A percentile compares a stretch with the other conserved stretches of the same genome.
These are phyloP conservation scores for Kobus ellipsiprymnus DNA, from an alignment of 2,113 vertebrate species.

Conservation along the genomic window DNA sequence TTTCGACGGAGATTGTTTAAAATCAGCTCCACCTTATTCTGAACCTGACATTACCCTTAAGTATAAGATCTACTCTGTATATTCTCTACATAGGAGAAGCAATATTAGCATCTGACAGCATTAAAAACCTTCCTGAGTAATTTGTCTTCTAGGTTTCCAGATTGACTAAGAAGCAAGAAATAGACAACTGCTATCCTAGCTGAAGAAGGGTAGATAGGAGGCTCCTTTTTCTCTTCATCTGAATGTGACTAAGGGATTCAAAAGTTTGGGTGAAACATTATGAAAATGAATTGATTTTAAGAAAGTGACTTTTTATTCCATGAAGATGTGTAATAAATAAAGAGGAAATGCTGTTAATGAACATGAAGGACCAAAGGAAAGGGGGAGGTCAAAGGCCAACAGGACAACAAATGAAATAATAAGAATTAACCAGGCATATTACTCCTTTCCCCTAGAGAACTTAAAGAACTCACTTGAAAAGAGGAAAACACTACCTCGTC, in stretches of 20 bases:
- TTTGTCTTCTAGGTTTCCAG: constrained; percentile 56
- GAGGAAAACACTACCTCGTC: neutral
- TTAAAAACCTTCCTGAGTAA: constrained; percentile 62
- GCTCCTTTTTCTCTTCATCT: neutral
- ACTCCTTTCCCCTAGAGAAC: neutral
- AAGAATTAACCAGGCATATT: neutral
- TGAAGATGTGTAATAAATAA: neutral
- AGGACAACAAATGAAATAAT: neutral
- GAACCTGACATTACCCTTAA: neutral
- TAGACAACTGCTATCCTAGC: constrained; percentile 1
- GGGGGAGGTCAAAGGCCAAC: neutral
- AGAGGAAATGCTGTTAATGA: neutral
- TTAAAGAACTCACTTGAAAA: neutral
- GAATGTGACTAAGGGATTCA: neutral
- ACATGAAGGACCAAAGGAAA: neutral
- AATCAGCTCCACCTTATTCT: constrained; percentile 50
- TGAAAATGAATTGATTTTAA: neutral
- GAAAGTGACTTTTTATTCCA: neutral
- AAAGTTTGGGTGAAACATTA: neutral
- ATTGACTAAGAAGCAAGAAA: constrained; percentile 48
- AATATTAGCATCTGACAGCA: constrained; percentile 24
- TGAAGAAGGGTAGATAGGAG: neutral
- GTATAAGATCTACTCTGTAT: neutral
- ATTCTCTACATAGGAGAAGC: neutral
- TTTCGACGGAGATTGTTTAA: neutral